Evolutionary conservation across 1,140 invertebrate genomes (phyloP), one percentile per base, ranked within the genome.

Genomic region (Lithobius niger): DNA sequence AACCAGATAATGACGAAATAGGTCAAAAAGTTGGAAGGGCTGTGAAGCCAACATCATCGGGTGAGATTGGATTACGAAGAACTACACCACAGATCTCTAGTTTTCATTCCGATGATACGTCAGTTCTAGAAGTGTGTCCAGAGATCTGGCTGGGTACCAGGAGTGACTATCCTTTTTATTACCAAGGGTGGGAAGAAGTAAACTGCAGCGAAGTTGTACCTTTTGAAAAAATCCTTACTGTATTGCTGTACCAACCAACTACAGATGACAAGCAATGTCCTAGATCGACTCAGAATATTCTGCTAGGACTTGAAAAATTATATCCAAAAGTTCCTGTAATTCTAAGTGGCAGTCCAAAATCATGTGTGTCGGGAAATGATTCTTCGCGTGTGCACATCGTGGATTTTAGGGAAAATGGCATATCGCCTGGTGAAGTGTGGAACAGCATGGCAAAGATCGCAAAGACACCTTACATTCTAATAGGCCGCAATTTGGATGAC

Each of bases 401-500:
- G n/a, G n/a, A 10, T 36, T 10, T 36, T n/a, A 36, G n/a, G 10
- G n/a, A 36, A 36, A 36, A 10, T 10, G 10, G 31, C 10, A 36
- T n/a, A n/a, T n/a, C 31, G n/a, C 31, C n/a, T 18, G 61, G 64
- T 2, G 22, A 31, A 24, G 51, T 56, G 6, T 62, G 61, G 59
- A 66, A 67, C 47, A 36, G 45, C 0, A 26, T 64, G 1, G 25
- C 62, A 1, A 42, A 31, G 21, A 13, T 52, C 6, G 64, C 63
- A 1, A 56, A 31, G 24, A 69, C 67, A 0, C 60, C 63, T 15
- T 69, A 67, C 55, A 59, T 63, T 18, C 52, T 69, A 0, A 50
- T 69, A 22, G 65, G 57, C n/a, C 10, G 31, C 10, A n/a, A 36
- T 36, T 36, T 36, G 4, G 55, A 45, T 55, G 44, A 64, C 67